Conservation (phyloP, 2,888 invertebrate species). For the Drosophila formosana region DNA sequence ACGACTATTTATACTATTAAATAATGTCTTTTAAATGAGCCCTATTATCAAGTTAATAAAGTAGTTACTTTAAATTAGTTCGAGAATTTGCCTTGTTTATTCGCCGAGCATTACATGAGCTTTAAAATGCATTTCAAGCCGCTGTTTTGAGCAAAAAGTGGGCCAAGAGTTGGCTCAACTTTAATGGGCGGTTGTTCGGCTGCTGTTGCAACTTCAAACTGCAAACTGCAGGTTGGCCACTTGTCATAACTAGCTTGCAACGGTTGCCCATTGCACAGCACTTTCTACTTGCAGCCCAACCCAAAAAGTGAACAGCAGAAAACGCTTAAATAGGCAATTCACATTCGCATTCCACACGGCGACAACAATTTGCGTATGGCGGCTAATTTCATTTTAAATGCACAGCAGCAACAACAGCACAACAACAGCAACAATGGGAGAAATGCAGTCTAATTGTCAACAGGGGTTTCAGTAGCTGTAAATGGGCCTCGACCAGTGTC, state of each 20-base stretch:
- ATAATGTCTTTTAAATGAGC: no score
- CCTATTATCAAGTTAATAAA: no score
- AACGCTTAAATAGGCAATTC: slow-evolving; percentile 33
- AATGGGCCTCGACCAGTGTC: slow-evolving; percentile 13
- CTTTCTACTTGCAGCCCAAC: slow-evolving; percentile 24
- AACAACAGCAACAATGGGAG: slow-evolving; percentile 28
- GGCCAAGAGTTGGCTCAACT: not conserved
- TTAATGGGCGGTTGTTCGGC: slow-evolving; percentile 18
- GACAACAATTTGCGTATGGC: slow-evolving; percentile 69
- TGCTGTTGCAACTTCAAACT: not conserved
- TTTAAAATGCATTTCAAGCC: not conserved
- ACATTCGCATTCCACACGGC: slow-evolving; percentile 47
- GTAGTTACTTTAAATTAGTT: no score
- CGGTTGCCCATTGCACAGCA: slow-evolving; percentile 31
- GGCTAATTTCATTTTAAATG: slow-evolving; percentile 69
- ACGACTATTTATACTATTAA: no score
- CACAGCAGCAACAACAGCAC: slow-evolving; percentile 41
- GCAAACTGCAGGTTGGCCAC: not conserved
- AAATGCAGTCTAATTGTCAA: slow-evolving; percentile 46
- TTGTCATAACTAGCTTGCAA: slow-evolving; percentile 11
- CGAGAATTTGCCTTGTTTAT: no score
- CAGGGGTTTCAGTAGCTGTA: slow-evolving; percentile 6
- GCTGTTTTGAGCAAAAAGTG: slow-evolving; percentile 1
- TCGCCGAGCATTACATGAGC: not conserved
- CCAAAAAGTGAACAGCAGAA: not conserved